These are phyloP conservation scores for Xyrauchen texanus DNA, from an alignment of 2,113 vertebrate species.

Conservation along the genomic window DNA sequence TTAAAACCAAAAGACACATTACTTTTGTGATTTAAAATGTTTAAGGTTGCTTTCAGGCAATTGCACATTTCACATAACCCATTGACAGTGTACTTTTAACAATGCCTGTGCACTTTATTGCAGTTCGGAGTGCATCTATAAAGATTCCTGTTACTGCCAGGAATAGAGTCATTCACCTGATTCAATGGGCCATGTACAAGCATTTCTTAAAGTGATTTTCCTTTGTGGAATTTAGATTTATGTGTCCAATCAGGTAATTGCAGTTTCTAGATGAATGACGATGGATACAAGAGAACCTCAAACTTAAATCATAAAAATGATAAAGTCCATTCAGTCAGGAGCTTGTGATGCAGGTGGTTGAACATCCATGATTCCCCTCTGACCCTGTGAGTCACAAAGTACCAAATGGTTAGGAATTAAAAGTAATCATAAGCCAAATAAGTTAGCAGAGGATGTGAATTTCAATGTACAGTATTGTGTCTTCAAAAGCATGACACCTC, in stretches of 20 bases:
- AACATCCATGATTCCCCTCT: background rate
- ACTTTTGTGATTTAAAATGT: background rate
- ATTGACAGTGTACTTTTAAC: background rate
- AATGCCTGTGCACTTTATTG: slow-evolving; percentile 1
- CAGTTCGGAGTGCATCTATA: background rate
- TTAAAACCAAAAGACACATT: background rate
- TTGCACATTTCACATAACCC: slow-evolving; percentile 12
- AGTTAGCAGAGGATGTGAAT: slow-evolving; percentile 1
- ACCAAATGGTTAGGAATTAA: slow-evolving; percentile 22
- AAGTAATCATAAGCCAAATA: background rate
- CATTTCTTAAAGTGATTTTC: slow-evolving; percentile 40
- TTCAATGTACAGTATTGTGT: background rate
- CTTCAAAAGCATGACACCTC: background rate
- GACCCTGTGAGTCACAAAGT: slow-evolving; percentile 18
- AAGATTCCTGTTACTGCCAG: background rate
- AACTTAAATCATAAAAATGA: slow-evolving; percentile 38
- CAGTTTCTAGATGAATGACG: slow-evolving; percentile 39
- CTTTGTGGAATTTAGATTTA: slow-evolving; percentile 40
- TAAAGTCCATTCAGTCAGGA: slow-evolving; percentile 41
- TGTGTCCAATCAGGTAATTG: slow-evolving; percentile 48
- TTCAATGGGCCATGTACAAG: slow-evolving; percentile 28
- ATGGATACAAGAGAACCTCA: slow-evolving; percentile 12
- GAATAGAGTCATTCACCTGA: slow-evolving; percentile 22
- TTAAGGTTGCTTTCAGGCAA: background rate
- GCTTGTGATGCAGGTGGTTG: slow-evolving; percentile 25